Evolutionary conservation across 2,113 vertebrate genomes (phyloP).

Genomic region (Labeo catla): DNA sequence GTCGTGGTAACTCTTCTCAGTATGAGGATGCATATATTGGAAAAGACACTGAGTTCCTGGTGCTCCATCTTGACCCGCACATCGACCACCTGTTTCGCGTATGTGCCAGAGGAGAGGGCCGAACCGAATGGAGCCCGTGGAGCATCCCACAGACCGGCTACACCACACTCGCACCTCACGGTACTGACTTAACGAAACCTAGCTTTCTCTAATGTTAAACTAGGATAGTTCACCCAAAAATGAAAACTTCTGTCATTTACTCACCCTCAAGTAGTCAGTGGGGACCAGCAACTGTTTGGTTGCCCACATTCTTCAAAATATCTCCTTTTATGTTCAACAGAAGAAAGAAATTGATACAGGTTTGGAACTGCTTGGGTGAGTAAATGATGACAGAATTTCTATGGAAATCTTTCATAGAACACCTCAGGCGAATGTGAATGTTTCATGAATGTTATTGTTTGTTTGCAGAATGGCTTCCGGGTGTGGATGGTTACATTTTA

Average conservation of each 20-base stretch:
- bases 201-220: neutral
- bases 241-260: neutral
- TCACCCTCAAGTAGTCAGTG: neutral
- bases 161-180: conserved; percentile 88
- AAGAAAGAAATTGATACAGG: neutral
- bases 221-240: neutral
- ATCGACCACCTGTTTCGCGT: conserved; percentile 90
- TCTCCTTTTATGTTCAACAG: neutral
- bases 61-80: conserved; percentile 90
- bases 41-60: conserved; percentile 86
- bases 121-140: conserved; percentile 97
- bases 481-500: conserved; percentile 92
- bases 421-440: neutral
- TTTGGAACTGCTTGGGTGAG: neutral
- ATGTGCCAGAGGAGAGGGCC: conserved; percentile 91
- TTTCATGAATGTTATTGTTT: conserved; percentile 23
- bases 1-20: conserved; percentile 79
- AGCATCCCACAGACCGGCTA: conserved; percentile 85
- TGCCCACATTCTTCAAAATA: neutral
- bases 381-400: neutral
- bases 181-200: conserved; percentile 65
- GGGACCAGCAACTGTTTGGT: neutral
- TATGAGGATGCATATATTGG: conserved; percentile 93
- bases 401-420: neutral
- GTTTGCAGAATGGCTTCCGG: conserved; percentile 84